These are phyloP conservation scores for Drosophila bunnanda DNA, from an alignment of 2,888 invertebrate genomes.

Conservation along the genomic window DNA sequence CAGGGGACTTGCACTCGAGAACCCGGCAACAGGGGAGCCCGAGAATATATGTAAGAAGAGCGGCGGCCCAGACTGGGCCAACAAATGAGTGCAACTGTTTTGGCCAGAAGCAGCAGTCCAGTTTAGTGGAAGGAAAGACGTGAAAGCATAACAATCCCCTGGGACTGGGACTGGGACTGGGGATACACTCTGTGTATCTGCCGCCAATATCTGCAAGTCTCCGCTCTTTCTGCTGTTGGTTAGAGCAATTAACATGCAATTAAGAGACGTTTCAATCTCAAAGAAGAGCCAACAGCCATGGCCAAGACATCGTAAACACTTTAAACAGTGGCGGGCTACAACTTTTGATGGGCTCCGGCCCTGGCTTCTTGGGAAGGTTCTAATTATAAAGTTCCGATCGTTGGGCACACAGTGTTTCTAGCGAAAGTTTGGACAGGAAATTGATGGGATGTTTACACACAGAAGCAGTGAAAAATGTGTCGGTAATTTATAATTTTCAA, in stretches of 20 bases:
- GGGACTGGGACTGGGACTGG: slow-evolving; percentile 31
- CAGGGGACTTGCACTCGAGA: slow-evolving; percentile 46
- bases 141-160: slow-evolving; percentile 57
- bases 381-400: slow-evolving; percentile 39
- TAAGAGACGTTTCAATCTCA: slow-evolving; percentile 79
- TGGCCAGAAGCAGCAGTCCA: slow-evolving; percentile 58
- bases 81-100: slow-evolving; percentile 79
- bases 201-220: slow-evolving; percentile 63
- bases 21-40: slow-evolving; percentile 50
- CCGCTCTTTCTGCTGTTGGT: slow-evolving; percentile 46
- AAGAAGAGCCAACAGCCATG: slow-evolving; percentile 54
- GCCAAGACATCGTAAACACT: slow-evolving; percentile 50
- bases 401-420: slow-evolving; percentile 48
- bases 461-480: slow-evolving; percentile 20
- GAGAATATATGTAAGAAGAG: slow-evolving; percentile 29
- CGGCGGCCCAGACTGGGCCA: slow-evolving; percentile 40
- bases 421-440: slow-evolving; percentile 39
- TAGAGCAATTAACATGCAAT: slow-evolving; percentile 80
- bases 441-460: slow-evolving; percentile 29
- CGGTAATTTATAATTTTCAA: slow-evolving; percentile 12
- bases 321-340: slow-evolving; percentile 15
- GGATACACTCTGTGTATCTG: slow-evolving; percentile 53
- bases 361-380: slow-evolving; percentile 23
- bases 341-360: slow-evolving; percentile 31
- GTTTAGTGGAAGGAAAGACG: slow-evolving; percentile 35